These are phyloP conservation scores for Brachyopa scutellaris DNA, from an alignment of 2,888 invertebrate genomes.

Conservation along the genomic window DNA sequence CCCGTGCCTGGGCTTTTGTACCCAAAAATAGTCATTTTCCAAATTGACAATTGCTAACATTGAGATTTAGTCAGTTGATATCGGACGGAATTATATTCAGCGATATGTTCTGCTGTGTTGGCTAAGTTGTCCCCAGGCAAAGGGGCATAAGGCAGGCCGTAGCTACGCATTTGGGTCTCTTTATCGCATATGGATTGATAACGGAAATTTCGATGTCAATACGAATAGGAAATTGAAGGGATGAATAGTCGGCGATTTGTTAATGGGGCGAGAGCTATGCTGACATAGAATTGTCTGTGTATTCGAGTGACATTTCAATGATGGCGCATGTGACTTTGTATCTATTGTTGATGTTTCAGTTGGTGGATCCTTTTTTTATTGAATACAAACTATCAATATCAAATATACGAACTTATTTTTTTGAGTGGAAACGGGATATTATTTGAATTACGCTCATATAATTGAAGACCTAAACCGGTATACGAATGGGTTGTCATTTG, in stretches of 20 bases:
- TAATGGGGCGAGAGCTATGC: background rate
- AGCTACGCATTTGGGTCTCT: conserved; percentile 22
- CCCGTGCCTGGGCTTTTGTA: conserved; percentile 8
- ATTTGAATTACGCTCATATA: background rate
- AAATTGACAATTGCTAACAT: conserved; percentile 54
- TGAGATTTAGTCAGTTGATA: conserved; percentile 43
- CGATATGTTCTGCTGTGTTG: background rate
- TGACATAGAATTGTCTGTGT: no score
- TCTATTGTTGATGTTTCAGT: background rate
- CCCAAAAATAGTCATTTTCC: conserved; percentile 48
- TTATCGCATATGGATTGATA: conserved; percentile 46
- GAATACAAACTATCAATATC: no score
- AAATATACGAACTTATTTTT: background rate
- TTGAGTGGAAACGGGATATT: background rate
- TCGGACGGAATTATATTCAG: conserved; percentile 10
- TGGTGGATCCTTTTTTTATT: conserved; percentile 4
- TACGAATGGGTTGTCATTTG: background rate
- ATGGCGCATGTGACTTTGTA: conserved; percentile 20
- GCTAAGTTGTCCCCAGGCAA: background rate
- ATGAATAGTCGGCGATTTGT: background rate
- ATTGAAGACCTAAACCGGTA: background rate
- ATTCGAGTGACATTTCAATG: conserved; percentile 17
- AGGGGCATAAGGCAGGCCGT: conserved; percentile 1
- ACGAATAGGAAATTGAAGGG: conserved; percentile 9
- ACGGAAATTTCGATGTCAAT: conserved; percentile 37